A percentile compares a stretch with the other conserved stretches of the same genome.
Conservation (phyloP, 2,113 vertebrate species). For the Echinops telfairi region DNA sequence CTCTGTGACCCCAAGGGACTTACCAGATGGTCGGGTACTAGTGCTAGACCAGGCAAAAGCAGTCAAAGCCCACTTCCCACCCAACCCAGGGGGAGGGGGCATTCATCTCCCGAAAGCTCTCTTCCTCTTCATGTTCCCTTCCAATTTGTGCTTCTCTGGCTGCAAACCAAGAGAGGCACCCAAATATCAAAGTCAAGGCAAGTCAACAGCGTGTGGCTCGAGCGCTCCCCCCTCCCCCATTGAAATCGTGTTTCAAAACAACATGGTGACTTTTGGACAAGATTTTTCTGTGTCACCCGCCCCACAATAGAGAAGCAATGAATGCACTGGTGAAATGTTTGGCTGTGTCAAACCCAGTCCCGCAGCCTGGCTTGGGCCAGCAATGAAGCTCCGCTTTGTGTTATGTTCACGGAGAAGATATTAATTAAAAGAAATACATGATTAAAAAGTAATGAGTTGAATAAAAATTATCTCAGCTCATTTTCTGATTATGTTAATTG, state of each 20-base stretch:
- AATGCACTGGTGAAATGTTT: conserved; percentile 72
- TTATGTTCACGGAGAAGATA: conserved; percentile 90
- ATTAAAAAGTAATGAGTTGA: conserved; percentile 99
- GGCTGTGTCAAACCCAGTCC: conserved; percentile 81
- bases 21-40: neutral
- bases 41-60: no score
- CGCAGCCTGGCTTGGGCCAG: conserved; percentile 82
- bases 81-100: neutral
- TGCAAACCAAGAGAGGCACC: conserved; percentile 62
- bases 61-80: neutral
- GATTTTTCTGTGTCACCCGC: conserved; percentile 52
- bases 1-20: no score
- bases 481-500: conserved; percentile 99
- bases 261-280: conserved; percentile 77
- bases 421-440: conserved; percentile 94
- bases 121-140: neutral
- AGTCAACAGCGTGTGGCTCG: conserved; percentile 30
- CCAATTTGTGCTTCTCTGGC: conserved; percentile 52
- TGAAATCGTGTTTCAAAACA: conserved; percentile 80
- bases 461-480: conserved; percentile 99
- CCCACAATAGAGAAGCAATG: conserved; percentile 70
- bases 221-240: neutral
- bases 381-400: conserved; percentile 85
- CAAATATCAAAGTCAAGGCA: conserved; percentile 69
- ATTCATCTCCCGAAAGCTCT: neutral